A percentile compares a stretch with the other conserved stretches of the same genome.
phyloP scores from a whole-genome alignment of 2,888 invertebrate species.

The Cephus pulcher region DNA sequence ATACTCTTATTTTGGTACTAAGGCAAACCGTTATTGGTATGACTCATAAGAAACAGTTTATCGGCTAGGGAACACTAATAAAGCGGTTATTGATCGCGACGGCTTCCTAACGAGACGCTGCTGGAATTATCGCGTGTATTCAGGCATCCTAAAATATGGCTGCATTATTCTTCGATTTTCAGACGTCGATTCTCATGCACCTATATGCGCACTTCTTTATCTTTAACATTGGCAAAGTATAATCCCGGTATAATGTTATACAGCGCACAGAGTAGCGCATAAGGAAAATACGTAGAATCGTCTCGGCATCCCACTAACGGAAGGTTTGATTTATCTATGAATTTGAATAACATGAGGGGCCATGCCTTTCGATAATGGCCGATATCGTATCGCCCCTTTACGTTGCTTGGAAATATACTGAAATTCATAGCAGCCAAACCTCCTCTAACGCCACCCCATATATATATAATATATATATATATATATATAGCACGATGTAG shows the following conservation, averaged over 20 bases:
- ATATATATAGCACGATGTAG: neutral
- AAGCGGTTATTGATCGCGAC: neutral
- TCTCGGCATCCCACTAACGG: neutral
- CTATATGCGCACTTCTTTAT: neutral
- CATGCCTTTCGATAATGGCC: constrained; percentile 46
- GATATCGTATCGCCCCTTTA: constrained; percentile 30
- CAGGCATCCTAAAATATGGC: neutral
- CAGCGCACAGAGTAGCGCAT: neutral
- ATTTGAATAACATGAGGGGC: constrained; percentile 58
- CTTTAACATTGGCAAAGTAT: neutral
- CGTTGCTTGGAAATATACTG: neutral
- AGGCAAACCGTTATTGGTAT: neutral
- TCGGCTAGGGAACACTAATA: neutral
- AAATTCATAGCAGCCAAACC: neutral
- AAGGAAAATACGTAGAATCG: neutral
- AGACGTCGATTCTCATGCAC: neutral
- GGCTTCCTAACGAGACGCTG: neutral
- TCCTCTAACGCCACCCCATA: neutral
- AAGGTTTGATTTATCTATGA: constrained; percentile 53
- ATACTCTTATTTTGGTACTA: neutral
- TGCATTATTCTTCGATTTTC: neutral
- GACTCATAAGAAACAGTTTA: neutral
- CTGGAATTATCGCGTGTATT: neutral
- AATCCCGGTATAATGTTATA: neutral
- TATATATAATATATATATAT: too few species aligned